Conservation (phyloP, 2,113 vertebrate genomes). For the Prochilodus magdalenae region DNA sequence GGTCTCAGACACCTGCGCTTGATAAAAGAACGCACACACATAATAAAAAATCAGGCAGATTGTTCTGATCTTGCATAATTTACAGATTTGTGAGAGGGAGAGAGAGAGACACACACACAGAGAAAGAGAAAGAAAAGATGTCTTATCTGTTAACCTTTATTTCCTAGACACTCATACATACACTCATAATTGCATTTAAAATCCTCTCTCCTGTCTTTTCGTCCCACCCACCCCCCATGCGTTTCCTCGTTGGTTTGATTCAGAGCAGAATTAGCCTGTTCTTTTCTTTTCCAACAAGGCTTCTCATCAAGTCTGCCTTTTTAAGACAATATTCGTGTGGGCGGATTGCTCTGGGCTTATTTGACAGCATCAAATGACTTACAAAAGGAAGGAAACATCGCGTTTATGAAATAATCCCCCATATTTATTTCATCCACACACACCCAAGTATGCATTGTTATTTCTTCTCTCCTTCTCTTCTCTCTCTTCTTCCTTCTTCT, state of each 20-base stretch:
- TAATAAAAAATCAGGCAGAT: conserved; percentile 10
- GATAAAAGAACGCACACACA: conserved; percentile 21
- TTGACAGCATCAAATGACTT: conserved; percentile 79
- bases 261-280: conserved; percentile 44
- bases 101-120: background rate
- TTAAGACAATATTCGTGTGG: conserved; percentile 73
- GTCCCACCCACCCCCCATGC: background rate
- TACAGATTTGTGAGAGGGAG: conserved; percentile 23
- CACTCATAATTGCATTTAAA: conserved; percentile 39
- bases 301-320: conserved; percentile 70
- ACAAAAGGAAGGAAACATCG: conserved; percentile 73
- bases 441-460: conserved; percentile 53
- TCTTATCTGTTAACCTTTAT: conserved; percentile 44
- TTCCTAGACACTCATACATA: conserved; percentile 28
- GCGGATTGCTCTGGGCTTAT: conserved; percentile 76
- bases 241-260: conserved; percentile 23
- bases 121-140: conserved; percentile 3
- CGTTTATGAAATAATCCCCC: conserved; percentile 78
- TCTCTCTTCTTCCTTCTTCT: background rate
- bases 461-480: conserved; percentile 27
- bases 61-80: conserved; percentile 42
- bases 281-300: conserved; percentile 52
- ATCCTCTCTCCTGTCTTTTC: conserved; percentile 3
- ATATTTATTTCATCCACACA: conserved; percentile 74
- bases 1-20: conserved; percentile 18